phyloP scores from a whole-genome alignment of 92 coral and sea anemone genomes.

The Bergia puertoricense region DNA sequence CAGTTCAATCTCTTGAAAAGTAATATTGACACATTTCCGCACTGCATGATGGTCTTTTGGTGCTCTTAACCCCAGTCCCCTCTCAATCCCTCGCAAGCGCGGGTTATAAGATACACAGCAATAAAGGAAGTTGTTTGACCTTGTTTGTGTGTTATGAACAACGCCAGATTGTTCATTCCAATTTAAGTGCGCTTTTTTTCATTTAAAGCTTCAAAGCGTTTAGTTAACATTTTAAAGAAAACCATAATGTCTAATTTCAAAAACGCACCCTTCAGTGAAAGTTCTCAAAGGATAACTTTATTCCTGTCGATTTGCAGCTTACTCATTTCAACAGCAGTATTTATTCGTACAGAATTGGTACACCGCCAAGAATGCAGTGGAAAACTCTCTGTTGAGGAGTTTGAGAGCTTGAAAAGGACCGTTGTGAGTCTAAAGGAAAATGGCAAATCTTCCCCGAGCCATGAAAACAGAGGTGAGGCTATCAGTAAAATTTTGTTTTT shows the following conservation, averaged over 20 bases:
- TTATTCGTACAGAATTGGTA: neutral
- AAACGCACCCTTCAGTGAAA: neutral
- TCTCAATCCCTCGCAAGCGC: too few relatives aligned
- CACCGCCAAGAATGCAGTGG: neutral
- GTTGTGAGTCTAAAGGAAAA: neutral
- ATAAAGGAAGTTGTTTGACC: too few relatives aligned
- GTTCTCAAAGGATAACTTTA: neutral
- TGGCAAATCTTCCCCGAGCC: neutral
- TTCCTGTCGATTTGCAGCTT: neutral
- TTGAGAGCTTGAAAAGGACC: neutral
- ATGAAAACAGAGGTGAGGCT: neutral
- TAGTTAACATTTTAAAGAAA: neutral
- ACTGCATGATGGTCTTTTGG: too few relatives aligned
- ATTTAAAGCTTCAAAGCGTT: neutral
- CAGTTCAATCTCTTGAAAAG: too few relatives aligned
- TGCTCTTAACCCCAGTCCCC: too few relatives aligned
- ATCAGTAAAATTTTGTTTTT: too few relatives aligned
- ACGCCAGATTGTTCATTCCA: too few relatives aligned
- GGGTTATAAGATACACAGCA: too few relatives aligned
- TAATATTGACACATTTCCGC: too few relatives aligned
- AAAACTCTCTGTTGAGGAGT: neutral
- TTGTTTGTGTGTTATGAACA: too few relatives aligned
- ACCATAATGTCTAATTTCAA: neutral
- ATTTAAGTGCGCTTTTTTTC: too few relatives aligned
- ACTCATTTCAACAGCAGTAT: neutral